phyloP scores from a whole-genome alignment of 2,888 invertebrate genomes.

The Globia sparganii region DNA sequence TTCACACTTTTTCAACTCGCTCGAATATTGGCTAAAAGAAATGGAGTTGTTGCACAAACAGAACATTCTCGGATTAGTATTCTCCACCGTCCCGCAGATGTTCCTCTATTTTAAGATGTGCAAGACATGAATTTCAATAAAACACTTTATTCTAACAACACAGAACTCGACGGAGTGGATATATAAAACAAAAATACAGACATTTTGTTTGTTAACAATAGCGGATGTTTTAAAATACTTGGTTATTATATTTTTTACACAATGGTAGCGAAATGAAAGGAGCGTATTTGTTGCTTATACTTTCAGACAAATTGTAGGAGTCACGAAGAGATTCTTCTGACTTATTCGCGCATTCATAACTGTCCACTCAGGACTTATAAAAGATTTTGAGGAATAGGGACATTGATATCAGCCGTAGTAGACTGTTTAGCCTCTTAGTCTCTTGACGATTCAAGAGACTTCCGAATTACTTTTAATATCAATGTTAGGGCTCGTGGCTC shows the following conservation, averaged over 20 bases:
- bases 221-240: conserved; percentile 52
- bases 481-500: not conserved
- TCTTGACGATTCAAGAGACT: no score
- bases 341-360: conserved; percentile 34
- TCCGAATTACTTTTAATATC: not conserved
- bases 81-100: conserved; percentile 54
- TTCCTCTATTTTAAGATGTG: conserved; percentile 55
- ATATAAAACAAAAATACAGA: conserved; percentile 52
- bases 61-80: conserved; percentile 56
- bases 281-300: conserved; percentile 48
- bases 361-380: conserved; percentile 19
- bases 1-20: conserved; percentile 17
- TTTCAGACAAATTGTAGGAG: conserved; percentile 55
- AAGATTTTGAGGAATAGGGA: conserved; percentile 21
- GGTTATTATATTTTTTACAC: conserved; percentile 55
- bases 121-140: conserved; percentile 66
- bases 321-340: conserved; percentile 34
- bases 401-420: not conserved
- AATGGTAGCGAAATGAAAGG: conserved; percentile 53
- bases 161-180: conserved; percentile 40
- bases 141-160: conserved; percentile 54
- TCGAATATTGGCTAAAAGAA: conserved; percentile 47
- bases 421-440: not conserved
- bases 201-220: conserved; percentile 52
- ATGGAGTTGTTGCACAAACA: conserved; percentile 54